These are phyloP conservation scores for Gnathonemus echidnorhynchus DNA, from an alignment of 2,113 vertebrate genomes.

Conservation along the genomic window DNA sequence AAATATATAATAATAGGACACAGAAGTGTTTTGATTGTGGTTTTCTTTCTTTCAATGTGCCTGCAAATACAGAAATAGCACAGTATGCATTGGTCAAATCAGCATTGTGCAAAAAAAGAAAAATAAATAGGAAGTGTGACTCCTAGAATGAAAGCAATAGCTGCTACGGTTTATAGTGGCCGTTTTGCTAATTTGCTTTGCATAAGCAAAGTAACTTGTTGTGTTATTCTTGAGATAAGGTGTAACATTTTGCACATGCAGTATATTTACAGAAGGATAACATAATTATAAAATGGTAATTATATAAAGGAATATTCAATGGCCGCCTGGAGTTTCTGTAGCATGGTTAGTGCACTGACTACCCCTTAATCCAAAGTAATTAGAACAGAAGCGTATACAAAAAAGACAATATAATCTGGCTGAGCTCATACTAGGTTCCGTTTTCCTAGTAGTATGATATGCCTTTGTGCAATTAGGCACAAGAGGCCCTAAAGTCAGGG, in stretches of 20 bases:
- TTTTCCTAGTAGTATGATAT: slow-evolving; percentile 32
- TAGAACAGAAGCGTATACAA: not conserved
- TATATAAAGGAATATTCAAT: not conserved
- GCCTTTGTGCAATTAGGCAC: slow-evolving; percentile 32
- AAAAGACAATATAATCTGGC: not conserved
- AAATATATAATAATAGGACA: not conserved
- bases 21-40: not conserved
- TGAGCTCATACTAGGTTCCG: slow-evolving; percentile 33
- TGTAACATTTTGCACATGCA: not conserved
- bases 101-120: not conserved
- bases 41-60: not conserved
- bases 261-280: not conserved
- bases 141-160: not conserved
- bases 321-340: not conserved
- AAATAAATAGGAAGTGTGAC: not conserved
- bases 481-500: slow-evolving; percentile 21
- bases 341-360: not conserved
- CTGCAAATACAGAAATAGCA: not conserved
- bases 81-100: not conserved
- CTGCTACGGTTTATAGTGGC: not conserved
- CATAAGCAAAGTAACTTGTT: not conserved
- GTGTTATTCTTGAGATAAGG: not conserved
- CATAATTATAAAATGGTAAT: not conserved
- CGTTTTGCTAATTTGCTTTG: not conserved
- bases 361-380: not conserved